These are phyloP conservation scores for Scomber japonicus DNA, from an alignment of 2,113 vertebrate species.

Conservation along the genomic window DNA sequence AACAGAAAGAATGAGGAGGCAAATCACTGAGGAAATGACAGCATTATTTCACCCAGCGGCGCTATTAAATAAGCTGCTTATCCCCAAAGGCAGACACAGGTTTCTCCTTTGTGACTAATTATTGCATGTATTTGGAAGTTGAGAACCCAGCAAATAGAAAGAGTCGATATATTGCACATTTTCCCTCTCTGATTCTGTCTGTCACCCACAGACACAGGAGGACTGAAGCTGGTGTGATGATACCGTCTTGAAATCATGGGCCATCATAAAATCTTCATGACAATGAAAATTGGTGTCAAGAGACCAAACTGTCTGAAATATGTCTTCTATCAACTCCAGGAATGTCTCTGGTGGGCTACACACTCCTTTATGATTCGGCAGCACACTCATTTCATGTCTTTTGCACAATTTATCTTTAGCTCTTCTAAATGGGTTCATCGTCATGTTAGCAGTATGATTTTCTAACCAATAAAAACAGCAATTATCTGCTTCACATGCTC, in stretches of 20 bases:
- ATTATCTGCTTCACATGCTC: not conserved
- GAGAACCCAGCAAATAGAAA: no score
- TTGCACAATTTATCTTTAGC: not conserved
- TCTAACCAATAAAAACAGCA: not conserved
- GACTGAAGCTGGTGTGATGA: slow-evolving; percentile 3
- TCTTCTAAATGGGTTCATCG: not conserved
- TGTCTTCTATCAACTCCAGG: slow-evolving; percentile 11
- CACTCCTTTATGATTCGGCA: not conserved
- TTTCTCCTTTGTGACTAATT: slow-evolving; percentile 54
- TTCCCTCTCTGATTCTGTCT: slow-evolving; percentile 2
- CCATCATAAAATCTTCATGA: slow-evolving; percentile 26
- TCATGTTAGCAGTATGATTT: no score
- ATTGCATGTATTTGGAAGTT: slow-evolving; percentile 27
- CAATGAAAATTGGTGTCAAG: slow-evolving; percentile 30
- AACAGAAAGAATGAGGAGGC: slow-evolving; percentile 17
- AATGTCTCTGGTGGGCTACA: not conserved
- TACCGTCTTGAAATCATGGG: slow-evolving; percentile 10
- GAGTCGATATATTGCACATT: no score
- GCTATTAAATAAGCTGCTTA: slow-evolving; percentile 46
- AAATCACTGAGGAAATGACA: slow-evolving; percentile 19
- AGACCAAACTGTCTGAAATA: slow-evolving; percentile 15
- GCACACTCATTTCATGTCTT: not conserved
- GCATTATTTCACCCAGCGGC: not conserved
- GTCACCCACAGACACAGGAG: slow-evolving; percentile 18
- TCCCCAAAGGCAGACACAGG: slow-evolving; percentile 4